Evolutionary conservation across 2,113 vertebrate genomes (phyloP), one percentile per base, ranked within the genome.

Genomic region (Nicator chloris): DNA sequence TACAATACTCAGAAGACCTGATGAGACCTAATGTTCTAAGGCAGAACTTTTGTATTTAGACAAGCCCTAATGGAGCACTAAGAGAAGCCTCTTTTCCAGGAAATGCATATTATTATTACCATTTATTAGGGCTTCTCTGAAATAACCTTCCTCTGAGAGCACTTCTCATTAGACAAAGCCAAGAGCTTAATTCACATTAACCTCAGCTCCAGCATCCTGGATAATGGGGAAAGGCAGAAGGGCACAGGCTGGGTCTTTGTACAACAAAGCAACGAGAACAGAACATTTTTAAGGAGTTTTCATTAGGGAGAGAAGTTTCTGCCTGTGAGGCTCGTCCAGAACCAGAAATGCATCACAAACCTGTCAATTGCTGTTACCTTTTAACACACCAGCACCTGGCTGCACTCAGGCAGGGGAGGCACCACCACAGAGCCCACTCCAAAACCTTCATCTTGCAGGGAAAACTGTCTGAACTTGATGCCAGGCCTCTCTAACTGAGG

Each of bases 131-230:
- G 35, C 53, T 83, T 60, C 75, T 93, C 66, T 66, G 76, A 81
- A 95, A 83, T 22, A 47, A 59, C 56, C 40, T 75, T 95, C 47
- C 50, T 65, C 61, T 75, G 61, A 91, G 70, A 93, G 73, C 69
- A 49, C 64, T 93, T 73, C 45, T 59, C 54, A 56, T 35, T 53
- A 91, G 81, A 47, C 40, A 90, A 57, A 86, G 73, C 59, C 82
- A 68, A 54, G 66, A 88, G 66, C 83, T 93, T 63, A 63, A 82
- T 54, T 88, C 60, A 44, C 42, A 50, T 83, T 57, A 69, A 86
- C 42, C 75, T 93, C 79, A 4, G 75, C 33, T 37, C n/a, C 69
- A 75, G 90, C 71, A 50, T 28, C n/a, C 50, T 35, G 63, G 63
- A 42, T 59, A 88, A 82, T 15, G 42, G 70, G 30, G 39, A 50